A percentile compares a stretch with the other conserved stretches of the same genome.
Evolutionary conservation across 2,888 invertebrate genomes (phyloP).

Genomic region (Cabera pusaria): DNA sequence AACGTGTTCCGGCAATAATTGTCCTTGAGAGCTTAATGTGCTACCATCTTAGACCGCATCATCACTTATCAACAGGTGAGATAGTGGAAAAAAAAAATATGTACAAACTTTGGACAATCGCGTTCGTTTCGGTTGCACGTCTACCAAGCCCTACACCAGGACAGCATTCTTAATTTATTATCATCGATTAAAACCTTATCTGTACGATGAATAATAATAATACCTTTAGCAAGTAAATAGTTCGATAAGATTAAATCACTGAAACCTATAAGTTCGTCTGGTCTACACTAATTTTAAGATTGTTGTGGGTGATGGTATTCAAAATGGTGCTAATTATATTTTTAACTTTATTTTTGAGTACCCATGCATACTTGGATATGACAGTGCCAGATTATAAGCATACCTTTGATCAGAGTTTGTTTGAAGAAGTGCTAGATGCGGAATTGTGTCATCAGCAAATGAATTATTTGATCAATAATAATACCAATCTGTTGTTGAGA

Average conservation of each 20-base stretch:
- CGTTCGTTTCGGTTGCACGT: too few relatives aligned
- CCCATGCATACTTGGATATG: conserved; percentile 32
- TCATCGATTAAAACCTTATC: conserved; percentile 6
- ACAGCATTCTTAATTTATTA: too few relatives aligned
- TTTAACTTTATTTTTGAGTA: conserved; percentile 18
- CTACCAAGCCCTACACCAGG: too few relatives aligned
- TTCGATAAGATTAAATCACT: conserved; percentile 31
- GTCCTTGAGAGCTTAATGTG: too few relatives aligned
- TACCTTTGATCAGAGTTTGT: conserved; percentile 54
- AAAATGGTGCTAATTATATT: conserved; percentile 18
- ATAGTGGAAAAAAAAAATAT: too few relatives aligned
- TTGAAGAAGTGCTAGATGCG: conserved; percentile 53
- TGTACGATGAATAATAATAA: conserved; percentile 4
- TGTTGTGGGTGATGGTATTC: conserved; percentile 1
- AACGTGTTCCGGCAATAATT: too few relatives aligned
- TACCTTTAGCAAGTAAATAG: not conserved
- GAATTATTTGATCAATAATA: conserved; percentile 41
- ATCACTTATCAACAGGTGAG: too few relatives aligned
- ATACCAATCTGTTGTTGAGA: conserved; percentile 37
- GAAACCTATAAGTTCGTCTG: conserved; percentile 12
- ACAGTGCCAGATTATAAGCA: conserved; percentile 37
- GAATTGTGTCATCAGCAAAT: conserved; percentile 57
- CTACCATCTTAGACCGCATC: too few relatives aligned
- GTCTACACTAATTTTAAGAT: conserved; percentile 1
- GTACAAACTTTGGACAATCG: too few relatives aligned